Percentiles rank a stretch among this genome's conserved stretches.
Conservation (phyloP, 2,113 vertebrate genomes). For the Xenotilapia flavipinnis region DNA sequence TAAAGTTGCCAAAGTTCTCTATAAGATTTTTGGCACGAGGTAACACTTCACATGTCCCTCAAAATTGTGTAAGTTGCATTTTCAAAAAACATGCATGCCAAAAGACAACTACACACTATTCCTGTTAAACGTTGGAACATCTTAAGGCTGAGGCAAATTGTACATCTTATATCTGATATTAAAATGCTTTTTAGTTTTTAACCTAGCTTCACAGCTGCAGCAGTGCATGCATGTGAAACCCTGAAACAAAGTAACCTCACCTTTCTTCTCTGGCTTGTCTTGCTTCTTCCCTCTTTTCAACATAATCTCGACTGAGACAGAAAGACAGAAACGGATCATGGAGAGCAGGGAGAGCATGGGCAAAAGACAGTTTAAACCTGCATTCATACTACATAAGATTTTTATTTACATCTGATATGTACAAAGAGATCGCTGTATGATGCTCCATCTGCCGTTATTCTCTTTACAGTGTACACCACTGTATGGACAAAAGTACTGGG, state of each 20-base stretch:
- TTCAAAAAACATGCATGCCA: neutral
- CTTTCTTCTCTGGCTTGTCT: slow-evolving; percentile 92
- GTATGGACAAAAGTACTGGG: neutral
- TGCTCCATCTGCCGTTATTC: neutral
- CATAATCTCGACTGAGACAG: slow-evolving; percentile 79
- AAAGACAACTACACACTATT: slow-evolving; percentile 65
- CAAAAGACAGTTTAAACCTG: neutral
- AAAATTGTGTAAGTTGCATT: neutral
- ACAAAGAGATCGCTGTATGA: neutral
- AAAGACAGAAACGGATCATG: neutral
- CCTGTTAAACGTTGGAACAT: slow-evolving; percentile 17
- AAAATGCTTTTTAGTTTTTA: neutral
- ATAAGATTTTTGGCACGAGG: neutral
- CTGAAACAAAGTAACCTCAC: slow-evolving; percentile 65
- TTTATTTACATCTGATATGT: neutral
- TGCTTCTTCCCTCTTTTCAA: slow-evolving; percentile 88
- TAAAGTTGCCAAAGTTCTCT: neutral
- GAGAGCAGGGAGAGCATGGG: neutral
- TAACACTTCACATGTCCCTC: neutral
- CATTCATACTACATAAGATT: neutral
- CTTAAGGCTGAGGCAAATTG: slow-evolving; percentile 11
- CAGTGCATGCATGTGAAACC: neutral
- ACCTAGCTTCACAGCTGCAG: neutral
- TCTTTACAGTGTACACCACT: neutral
- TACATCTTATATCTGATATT: slow-evolving; percentile 38